These are phyloP conservation scores for Halichoerus grypus DNA, from an alignment of 2,113 vertebrate species.

Conservation along the genomic window DNA sequence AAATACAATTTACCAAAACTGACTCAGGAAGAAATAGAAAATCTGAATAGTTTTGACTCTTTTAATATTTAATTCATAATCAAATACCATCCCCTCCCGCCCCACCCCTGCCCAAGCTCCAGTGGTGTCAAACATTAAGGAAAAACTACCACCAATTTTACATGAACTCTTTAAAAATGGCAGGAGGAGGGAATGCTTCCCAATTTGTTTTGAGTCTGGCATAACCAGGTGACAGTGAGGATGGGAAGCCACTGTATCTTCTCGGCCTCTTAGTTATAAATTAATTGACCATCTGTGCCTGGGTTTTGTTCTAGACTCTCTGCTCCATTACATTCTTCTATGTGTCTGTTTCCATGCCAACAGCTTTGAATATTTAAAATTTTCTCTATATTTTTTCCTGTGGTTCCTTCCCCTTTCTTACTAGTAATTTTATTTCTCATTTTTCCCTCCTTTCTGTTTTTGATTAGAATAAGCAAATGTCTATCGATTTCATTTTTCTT, in stretches of 20 bases:
- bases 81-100: not conserved
- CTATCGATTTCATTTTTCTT: not conserved
- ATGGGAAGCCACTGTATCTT: not conserved
- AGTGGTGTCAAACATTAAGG: not conserved
- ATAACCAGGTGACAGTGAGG: not conserved
- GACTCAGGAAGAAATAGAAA: conserved; percentile 15
- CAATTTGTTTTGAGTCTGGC: not conserved
- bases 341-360: not conserved
- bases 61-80: not conserved
- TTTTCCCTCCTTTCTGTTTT: not conserved
- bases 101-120: not conserved
- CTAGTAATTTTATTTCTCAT: not conserved
- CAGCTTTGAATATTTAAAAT: not conserved
- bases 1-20: not conserved
- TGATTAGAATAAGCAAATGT: not conserved
- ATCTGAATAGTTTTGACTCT: not conserved
- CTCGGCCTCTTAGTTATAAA: not conserved
- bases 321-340: not conserved
- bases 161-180: not conserved
- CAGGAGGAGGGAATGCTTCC: not conserved
- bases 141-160: not conserved
- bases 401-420: not conserved
- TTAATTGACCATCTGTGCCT: not conserved
- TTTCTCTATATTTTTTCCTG: not conserved
- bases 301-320: not conserved